Conservation (phyloP, 2,888 invertebrate species). For the Calameuta idolon region DNA sequence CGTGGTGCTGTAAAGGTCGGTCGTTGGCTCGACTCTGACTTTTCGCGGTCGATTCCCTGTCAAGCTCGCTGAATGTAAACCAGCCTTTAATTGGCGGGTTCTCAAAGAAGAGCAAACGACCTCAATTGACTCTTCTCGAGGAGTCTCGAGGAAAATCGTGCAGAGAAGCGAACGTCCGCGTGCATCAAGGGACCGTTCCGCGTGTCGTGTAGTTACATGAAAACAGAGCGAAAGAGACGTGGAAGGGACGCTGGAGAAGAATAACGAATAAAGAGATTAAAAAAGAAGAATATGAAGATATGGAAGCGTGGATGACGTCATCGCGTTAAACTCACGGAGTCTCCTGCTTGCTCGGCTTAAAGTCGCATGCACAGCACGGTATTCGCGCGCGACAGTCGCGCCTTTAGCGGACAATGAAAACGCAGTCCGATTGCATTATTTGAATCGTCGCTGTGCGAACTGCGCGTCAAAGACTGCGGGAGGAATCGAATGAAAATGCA, state of each 20-base stretch:
- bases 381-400: background rate
- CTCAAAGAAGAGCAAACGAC: background rate
- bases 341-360: background rate
- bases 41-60: background rate
- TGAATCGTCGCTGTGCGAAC: background rate
- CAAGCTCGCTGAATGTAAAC: background rate
- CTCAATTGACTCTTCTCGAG: constrained; percentile 3
- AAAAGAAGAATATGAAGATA: background rate
- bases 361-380: background rate
- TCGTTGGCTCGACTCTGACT: background rate
- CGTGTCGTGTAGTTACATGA: background rate
- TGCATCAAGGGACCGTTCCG: background rate
- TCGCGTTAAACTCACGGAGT: background rate
- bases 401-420: background rate
- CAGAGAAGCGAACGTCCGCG: background rate
- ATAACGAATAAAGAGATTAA: background rate
- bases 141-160: background rate
- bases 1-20: background rate
- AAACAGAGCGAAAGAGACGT: background rate
- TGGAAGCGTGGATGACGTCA: background rate
- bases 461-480: background rate
- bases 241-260: too few relatives aligned
- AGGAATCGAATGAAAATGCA: background rate
- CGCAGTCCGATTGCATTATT: background rate
- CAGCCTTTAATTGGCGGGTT: background rate